Evolutionary conservation across 2,888 invertebrate species (phyloP), one percentile per base, ranked within the genome.

Genomic region (Strigamia crassipes): DNA sequence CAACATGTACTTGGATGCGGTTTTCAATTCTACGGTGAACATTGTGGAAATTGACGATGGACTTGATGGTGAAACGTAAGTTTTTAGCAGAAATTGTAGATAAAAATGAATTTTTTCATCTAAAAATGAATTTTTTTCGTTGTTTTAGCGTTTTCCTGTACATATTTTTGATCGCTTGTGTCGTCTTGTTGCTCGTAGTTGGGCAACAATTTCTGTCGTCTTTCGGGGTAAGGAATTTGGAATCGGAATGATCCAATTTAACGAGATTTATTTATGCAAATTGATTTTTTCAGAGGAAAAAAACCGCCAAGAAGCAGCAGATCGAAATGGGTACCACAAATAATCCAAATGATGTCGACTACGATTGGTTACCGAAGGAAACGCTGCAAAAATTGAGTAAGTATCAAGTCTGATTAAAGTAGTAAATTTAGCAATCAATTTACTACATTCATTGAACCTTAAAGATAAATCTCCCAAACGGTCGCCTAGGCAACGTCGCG

Each of bases 21-120:
- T 99, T 3, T 99, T 95, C 91, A 99, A 99, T 88, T 97, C 99
- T 89, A 99, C 99, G 0, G 91, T 99, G 41, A 95, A 95, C 89
- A 95, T 99, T 82, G 92, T 96, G 4, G 99, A 99, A 89, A 91
- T 99, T 61, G 97, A 99, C 85, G 97, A 97, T 88, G 97, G 98
- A 82, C 90, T 99, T 83, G 99, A 99, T 88, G 97, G 97, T 27
- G 99, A 99, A 91, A 99, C 98, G 27, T 89, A 85, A 86, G 88
- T 83, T n/a, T n/a, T n/a, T n/a, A n/a, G n/a, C n/a, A n/a, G n/a
- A n/a, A n/a, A n/a, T n/a, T n/a, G n/a, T n/a, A n/a, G n/a, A n/a
- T n/a, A n/a, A n/a, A n/a, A n/a, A n/a, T n/a, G n/a, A n/a, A n/a
- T n/a, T n/a, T n/a, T 34, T 34, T 34, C 34, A 34, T 34, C 34